phyloP scores from a whole-genome alignment of 2,113 vertebrate genomes.

The Barnardius zonarius region DNA sequence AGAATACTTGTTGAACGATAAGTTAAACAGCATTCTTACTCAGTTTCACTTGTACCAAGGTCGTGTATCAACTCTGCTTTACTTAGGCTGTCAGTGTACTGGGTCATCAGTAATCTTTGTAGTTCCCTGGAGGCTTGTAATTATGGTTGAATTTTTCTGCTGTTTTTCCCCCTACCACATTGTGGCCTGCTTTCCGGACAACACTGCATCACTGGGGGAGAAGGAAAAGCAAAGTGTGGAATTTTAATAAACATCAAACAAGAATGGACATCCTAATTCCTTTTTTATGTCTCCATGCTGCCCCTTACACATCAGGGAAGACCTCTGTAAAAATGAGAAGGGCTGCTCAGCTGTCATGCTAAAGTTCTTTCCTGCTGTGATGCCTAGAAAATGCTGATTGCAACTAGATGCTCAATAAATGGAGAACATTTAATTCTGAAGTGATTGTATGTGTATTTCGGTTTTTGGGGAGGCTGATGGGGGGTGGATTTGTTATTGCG shows the following conservation, averaged over 20 bases:
- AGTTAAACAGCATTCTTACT: neutral
- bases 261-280: neutral
- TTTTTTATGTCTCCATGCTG: neutral
- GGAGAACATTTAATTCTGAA: neutral
- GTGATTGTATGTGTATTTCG: neutral
- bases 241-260: neutral
- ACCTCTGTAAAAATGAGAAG: neutral
- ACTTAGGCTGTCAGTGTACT: neutral
- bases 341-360: neutral
- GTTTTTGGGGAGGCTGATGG: neutral
- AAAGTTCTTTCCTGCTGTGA: neutral
- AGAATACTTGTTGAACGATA: neutral
- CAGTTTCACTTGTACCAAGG: neutral
- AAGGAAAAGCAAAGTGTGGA: neutral
- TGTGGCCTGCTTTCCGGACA: neutral
- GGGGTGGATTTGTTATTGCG: neutral
- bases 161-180: neutral
- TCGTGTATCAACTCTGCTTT: neutral
- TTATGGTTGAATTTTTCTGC: neutral
- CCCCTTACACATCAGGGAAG: neutral
- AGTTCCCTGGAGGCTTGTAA: neutral
- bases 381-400: neutral
- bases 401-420: neutral
- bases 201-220: too few species aligned
- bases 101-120: neutral